These are phyloP conservation scores for Camponotus pennsylvanicus DNA, from an alignment of 1,140 invertebrate species.

Conservation along the genomic window DNA sequence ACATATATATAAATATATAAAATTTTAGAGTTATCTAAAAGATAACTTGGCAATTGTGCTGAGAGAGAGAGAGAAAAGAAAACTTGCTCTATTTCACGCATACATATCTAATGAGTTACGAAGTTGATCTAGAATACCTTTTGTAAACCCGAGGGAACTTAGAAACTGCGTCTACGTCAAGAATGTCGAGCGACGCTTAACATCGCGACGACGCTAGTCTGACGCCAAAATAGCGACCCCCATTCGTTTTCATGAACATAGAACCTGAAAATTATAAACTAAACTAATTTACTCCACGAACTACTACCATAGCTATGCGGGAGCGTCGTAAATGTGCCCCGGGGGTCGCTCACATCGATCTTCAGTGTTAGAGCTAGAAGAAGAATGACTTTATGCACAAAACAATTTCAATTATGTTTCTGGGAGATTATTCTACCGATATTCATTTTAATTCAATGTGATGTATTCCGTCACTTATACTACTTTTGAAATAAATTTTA, in stretches of 20 bases:
- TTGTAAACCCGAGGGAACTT: constrained; percentile 68
- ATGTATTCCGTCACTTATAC: neutral
- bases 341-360: constrained; percentile 62
- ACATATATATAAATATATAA: neutral
- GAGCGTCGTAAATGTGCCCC: constrained; percentile 25
- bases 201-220: constrained; percentile 67
- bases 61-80: neutral
- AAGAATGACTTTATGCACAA: constrained; percentile 34
- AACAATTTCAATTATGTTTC: constrained; percentile 38
- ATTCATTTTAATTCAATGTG: constrained; percentile 25
- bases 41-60: neutral
- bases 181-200: constrained; percentile 70
- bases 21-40: neutral
- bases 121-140: constrained; percentile 10
- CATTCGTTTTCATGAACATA: constrained; percentile 73
- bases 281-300: constrained; percentile 76
- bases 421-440: constrained; percentile 16
- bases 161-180: constrained; percentile 63
- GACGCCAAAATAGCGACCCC: constrained; percentile 68
- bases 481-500: constrained; percentile 39
- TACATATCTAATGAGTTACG: constrained; percentile 23
- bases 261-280: constrained; percentile 76
- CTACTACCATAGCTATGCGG: constrained; percentile 38
- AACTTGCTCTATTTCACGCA: neutral
- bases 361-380: constrained; percentile 10